Evolutionary conservation across 2,797 vertebrate species (phyloP), one percentile per base, ranked within the genome.

Genomic region (Diplodus puntazzo): DNA sequence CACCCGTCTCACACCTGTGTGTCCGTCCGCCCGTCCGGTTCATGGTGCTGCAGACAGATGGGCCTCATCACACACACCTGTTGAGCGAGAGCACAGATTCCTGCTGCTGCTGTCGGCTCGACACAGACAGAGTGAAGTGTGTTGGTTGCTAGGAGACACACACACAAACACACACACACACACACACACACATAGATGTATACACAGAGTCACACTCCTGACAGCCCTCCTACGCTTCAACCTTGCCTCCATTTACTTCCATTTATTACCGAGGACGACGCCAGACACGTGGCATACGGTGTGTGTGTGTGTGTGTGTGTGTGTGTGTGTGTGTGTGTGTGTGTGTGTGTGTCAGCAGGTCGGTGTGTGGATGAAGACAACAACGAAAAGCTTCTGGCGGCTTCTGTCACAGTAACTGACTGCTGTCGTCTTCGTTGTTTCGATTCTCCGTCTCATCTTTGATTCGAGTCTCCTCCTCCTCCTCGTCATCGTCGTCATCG

Each of bases 221-320:
- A 54, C 74, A 79, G 62, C 61, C 87, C 89, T 86, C 92, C 90
- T 57, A 94, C 90, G 85, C 90, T 62, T 86, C 78, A 85, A 84
- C 88, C 85, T 88, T 82, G 88, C 75, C 65, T 89, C 80, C 84
- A 79, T 89, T 86, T 81, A 86, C 75, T 78, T 85, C 79, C 69
- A 64, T 84, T 88, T 85, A 82, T 86, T 75, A 67, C 66, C 48
- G 59, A 80, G 69, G 60, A 84, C 21, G 73, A 75, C 65, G 75
- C 48, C 75, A 79, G 48, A 65, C 59, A 39, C 0, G 25, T 43
- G 27, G 67, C 62, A 82, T 77, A 80, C 58, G 49, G 17, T 76
- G 74, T 73, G 60, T 73, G 61, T 79, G 73, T 81, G 62, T 82
- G 77, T 82, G 75, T 68, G 67, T 71, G 54, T 72, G 66, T 71